These are phyloP conservation scores for Apus apus DNA, from an alignment of 2,113 vertebrate genomes.

Conservation along the genomic window DNA sequence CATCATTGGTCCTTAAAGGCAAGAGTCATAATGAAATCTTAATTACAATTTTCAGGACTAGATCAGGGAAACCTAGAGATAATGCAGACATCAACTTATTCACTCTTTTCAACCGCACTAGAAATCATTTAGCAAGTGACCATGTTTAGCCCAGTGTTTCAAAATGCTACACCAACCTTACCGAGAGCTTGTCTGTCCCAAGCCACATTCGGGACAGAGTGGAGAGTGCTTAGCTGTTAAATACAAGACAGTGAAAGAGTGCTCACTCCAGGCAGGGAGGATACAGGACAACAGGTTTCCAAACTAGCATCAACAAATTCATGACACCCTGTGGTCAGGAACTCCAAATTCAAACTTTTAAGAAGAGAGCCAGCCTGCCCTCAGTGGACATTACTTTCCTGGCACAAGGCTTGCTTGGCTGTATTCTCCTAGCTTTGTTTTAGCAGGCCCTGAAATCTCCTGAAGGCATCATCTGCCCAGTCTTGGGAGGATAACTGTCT, in stretches of 20 bases:
- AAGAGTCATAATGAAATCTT: neutral
- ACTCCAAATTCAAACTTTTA: neutral
- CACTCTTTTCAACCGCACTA: neutral
- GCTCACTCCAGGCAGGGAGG: neutral
- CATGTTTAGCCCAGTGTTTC: neutral
- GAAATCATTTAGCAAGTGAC: neutral
- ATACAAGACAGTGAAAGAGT: neutral
- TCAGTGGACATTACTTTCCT: neutral
- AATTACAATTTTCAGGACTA: neutral
- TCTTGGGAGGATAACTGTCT: neutral
- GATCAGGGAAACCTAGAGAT: neutral
- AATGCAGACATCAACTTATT: neutral
- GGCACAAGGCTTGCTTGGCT: neutral
- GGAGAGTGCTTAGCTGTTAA: neutral
- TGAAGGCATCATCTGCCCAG: neutral
- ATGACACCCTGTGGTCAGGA: neutral
- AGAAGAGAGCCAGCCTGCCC: neutral
- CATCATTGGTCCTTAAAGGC: neutral
- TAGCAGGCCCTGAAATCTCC: neutral
- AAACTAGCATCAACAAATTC: neutral
- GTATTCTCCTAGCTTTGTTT: neutral
- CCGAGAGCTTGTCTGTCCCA: neutral
- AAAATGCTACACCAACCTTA: neutral
- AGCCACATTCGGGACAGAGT: neutral
- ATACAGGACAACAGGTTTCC: neutral